phyloP scores from a whole-genome alignment of 1,140 invertebrate species.

The Listronotus oregonensis region DNA sequence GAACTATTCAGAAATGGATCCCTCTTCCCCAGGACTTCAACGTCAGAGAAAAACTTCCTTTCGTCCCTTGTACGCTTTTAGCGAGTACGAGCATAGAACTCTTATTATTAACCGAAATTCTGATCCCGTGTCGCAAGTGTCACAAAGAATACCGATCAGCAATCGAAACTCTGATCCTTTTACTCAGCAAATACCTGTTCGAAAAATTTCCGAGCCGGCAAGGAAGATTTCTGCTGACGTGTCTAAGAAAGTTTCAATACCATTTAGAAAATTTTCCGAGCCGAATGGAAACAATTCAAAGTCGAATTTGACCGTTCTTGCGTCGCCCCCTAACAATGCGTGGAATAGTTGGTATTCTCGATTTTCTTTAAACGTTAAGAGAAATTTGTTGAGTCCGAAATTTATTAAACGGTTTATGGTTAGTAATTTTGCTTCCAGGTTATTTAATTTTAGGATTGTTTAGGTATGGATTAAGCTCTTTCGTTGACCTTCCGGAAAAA shows the following conservation, averaged over 20 bases:
- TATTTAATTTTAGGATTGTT: too few relatives aligned
- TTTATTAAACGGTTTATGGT: slow-evolving; percentile 57
- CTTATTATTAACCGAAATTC: not conserved
- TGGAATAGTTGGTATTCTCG: slow-evolving; percentile 58
- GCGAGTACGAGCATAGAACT: slow-evolving; percentile 5
- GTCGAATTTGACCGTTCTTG: slow-evolving; percentile 47
- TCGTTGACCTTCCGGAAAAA: too few relatives aligned
- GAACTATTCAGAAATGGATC: slow-evolving; percentile 1
- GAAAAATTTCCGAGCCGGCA: slow-evolving; percentile 25
- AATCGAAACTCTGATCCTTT: not conserved
- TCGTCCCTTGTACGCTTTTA: slow-evolving; percentile 16
- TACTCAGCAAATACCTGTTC: not conserved
- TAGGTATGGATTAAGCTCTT: too few relatives aligned
- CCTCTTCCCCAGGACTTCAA: slow-evolving; percentile 1
- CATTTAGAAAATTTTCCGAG: slow-evolving; percentile 9
- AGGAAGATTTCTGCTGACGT: not conserved
- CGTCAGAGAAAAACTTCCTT: slow-evolving; percentile 14
- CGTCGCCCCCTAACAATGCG: slow-evolving; percentile 53
- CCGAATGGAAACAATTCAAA: slow-evolving; percentile 5
- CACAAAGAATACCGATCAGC: not conserved
- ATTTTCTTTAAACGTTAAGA: slow-evolving; percentile 58
- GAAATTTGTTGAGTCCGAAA: slow-evolving; percentile 55
- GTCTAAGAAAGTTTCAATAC: not conserved
- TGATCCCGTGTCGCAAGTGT: not conserved
- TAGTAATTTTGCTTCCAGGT: slow-evolving; percentile 12